Evolutionary conservation across 2,797 vertebrate genomes (phyloP).

Genomic region (Tamandua tetradactyla): DNA sequence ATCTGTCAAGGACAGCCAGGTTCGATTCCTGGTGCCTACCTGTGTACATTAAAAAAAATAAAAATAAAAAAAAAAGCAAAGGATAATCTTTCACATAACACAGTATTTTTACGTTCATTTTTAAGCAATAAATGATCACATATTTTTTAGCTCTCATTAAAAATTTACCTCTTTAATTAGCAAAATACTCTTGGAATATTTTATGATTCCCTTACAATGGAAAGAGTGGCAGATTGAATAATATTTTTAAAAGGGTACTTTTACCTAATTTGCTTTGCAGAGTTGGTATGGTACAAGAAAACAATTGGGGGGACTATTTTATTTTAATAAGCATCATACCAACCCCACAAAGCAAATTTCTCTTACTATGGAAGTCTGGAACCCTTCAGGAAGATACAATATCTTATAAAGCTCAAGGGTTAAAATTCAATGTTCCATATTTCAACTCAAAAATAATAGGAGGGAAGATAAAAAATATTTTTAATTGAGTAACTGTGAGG

Average conservation of each 20-base stretch:
- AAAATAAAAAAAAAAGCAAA: too few relatives aligned
- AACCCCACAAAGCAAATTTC: too few relatives aligned
- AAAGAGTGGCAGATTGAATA: not conserved
- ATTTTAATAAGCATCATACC: too few relatives aligned
- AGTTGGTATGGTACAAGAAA: not conserved
- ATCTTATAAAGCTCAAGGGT: too few relatives aligned
- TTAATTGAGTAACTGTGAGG: not conserved
- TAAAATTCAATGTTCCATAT: too few relatives aligned
- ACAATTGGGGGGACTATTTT: too few relatives aligned
- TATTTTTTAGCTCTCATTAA: not conserved
- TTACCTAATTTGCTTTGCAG: not conserved
- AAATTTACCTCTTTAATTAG: not conserved
- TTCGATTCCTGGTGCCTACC: too few relatives aligned
- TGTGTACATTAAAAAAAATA: too few relatives aligned
- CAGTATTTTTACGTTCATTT: conserved; percentile 3
- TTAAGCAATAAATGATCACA: not conserved
- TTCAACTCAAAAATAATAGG: not conserved
- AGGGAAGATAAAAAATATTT: not conserved
- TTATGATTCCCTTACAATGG: not conserved
- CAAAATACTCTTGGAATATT: not conserved
- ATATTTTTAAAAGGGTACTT: not conserved
- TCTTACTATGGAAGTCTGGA: too few relatives aligned
- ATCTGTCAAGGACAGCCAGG: too few relatives aligned
- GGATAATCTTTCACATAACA: not conserved
- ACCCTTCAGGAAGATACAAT: too few relatives aligned